A percentile compares a stretch with the other conserved stretches of the same genome.
Conservation (phyloP, 2,113 vertebrate species). For the Meleagris gallopavo region DNA sequence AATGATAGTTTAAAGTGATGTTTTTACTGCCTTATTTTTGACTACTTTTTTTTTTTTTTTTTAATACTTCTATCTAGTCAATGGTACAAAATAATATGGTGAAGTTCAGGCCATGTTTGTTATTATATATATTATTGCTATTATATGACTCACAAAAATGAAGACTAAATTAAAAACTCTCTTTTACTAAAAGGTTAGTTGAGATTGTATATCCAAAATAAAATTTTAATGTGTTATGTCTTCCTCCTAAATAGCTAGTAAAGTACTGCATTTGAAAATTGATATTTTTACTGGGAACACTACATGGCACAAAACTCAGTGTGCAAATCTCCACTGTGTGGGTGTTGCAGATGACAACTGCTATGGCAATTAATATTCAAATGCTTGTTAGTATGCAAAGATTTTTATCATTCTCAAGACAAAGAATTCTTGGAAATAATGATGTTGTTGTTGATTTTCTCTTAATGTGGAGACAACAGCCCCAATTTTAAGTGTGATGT, state of each 20-base stretch:
- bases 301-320: background rate
- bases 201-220: background rate
- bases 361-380: background rate
- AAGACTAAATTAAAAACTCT: background rate
- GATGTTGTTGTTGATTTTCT: background rate
- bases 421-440: background rate
- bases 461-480: conserved; percentile 42
- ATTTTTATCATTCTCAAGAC: background rate
- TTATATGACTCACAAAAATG: background rate
- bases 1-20: background rate
- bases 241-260: background rate
- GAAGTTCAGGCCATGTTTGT: background rate
- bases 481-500: conserved; percentile 38
- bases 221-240: background rate
- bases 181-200: background rate
- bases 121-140: too few relatives aligned
- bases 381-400: background rate
- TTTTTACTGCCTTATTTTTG: background rate
- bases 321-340: background rate
- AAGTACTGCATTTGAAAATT: background rate
- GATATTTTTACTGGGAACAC: background rate
- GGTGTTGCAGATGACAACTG: background rate
- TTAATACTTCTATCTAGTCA: background rate
- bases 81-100: background rate
- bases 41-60: conserved; percentile 11